Conservation (phyloP, 2,113 vertebrate species). For the Hystrix cristata region DNA sequence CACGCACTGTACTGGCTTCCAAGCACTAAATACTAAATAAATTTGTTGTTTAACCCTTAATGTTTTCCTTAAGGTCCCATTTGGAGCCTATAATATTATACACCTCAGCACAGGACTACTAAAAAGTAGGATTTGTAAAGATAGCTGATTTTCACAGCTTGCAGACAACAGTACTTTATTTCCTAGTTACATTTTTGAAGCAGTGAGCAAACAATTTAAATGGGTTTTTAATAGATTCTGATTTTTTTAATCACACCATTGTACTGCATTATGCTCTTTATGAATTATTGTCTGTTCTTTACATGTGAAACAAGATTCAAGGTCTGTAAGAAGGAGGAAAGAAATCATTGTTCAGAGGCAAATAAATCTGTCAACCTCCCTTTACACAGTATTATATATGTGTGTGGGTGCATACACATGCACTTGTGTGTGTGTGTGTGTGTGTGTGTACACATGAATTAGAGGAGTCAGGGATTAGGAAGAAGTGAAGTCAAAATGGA, state of each 20-base stretch:
- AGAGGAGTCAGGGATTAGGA: background rate
- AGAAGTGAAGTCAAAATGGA: background rate
- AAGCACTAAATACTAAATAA: background rate
- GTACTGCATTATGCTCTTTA: background rate
- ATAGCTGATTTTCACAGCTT: background rate
- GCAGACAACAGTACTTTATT: background rate
- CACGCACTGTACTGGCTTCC: background rate
- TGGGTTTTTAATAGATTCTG: constrained; percentile 9
- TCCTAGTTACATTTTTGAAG: background rate
- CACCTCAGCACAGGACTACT: background rate
- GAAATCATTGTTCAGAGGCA: constrained; percentile 23
- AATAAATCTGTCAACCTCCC: background rate
- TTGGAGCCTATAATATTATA: background rate
- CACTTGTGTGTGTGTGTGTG: too few species aligned
- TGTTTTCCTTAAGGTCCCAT: background rate
- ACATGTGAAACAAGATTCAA: constrained; percentile 12
- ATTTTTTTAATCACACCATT: background rate
- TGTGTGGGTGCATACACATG: background rate
- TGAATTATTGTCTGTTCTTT: constrained; percentile 2
- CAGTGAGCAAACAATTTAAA: background rate
- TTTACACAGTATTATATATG: background rate
- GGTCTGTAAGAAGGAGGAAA: background rate
- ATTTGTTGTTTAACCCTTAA: background rate
- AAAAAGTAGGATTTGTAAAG: background rate
- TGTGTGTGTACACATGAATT: too few species aligned